These are phyloP conservation scores for Ceratoteleas bidentatus DNA, from an alignment of 1,140 invertebrate genomes.

Conservation along the genomic window DNA sequence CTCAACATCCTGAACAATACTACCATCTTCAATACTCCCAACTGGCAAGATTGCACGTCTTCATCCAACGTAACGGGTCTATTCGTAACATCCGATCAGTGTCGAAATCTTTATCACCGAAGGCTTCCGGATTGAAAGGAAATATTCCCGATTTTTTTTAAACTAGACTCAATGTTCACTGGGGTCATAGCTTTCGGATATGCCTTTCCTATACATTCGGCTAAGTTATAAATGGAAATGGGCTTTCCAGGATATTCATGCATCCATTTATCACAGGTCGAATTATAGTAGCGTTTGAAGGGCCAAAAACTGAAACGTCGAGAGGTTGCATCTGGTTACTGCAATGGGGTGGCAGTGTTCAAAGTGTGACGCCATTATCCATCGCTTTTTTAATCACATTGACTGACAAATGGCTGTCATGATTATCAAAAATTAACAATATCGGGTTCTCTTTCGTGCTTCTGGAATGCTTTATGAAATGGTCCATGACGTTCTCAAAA, in stretches of 20 bases:
- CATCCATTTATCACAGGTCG: conserved; percentile 24
- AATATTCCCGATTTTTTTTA: conserved; percentile 28
- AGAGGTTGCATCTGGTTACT: conserved; percentile 79
- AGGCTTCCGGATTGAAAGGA: conserved; percentile 1
- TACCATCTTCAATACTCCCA: background rate
- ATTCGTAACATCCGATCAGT: conserved; percentile 10
- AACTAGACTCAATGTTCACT: conserved; percentile 16
- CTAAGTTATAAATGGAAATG: conserved; percentile 23
- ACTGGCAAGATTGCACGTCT: background rate
- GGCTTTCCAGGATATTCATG: background rate
- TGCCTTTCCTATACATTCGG: conserved; percentile 9
- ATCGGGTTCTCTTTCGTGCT: conserved; percentile 11
- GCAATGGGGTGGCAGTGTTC: conserved; percentile 74
- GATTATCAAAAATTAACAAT: conserved; percentile 55
- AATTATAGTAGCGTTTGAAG: conserved; percentile 70
- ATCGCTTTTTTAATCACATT: conserved; percentile 60
- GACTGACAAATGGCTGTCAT: conserved; percentile 54
- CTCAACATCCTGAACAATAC: conserved; percentile 7
- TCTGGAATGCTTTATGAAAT: conserved; percentile 22
- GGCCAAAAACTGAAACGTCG: conserved; percentile 75
- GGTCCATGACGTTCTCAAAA: conserved; percentile 34
- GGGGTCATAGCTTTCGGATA: conserved; percentile 12
- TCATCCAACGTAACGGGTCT: conserved; percentile 5
- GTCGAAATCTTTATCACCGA: conserved; percentile 17
- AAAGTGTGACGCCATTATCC: conserved; percentile 71